Conservation (phyloP, 2,113 vertebrate species). For the Saguinus imperator region DNA sequence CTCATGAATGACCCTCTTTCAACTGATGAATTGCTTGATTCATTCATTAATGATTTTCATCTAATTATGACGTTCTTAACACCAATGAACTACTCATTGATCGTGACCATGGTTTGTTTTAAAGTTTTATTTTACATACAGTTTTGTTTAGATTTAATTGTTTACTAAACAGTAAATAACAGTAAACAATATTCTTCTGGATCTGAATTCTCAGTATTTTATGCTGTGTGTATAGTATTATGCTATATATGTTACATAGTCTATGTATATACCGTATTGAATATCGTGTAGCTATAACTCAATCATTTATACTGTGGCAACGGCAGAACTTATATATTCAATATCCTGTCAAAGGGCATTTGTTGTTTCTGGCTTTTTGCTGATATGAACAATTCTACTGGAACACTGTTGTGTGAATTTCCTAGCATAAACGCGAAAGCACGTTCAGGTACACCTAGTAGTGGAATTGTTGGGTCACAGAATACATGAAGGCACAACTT, state of each 20-base stretch:
- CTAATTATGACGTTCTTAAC: not conserved
- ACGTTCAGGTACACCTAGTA: not conserved
- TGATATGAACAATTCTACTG: not conserved
- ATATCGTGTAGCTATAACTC: not conserved
- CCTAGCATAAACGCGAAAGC: not conserved
- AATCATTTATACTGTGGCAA: not conserved
- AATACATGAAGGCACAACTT: not conserved
- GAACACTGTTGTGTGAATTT: not conserved
- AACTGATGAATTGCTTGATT: not conserved
- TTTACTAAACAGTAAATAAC: not conserved
- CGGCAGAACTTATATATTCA: not conserved
- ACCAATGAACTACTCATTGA: not conserved
- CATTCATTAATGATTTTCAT: not conserved
- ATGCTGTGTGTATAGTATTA: not conserved
- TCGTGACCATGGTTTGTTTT: not conserved
- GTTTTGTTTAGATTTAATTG: not conserved
- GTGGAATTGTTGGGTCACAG: not conserved
- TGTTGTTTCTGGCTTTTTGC: not conserved
- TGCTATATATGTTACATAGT: not conserved
- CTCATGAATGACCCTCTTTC: not conserved
- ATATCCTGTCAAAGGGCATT: not conserved
- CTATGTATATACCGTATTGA: not conserved
- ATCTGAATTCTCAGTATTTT: slow-evolving; percentile 22
- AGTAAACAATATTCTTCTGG: not conserved
- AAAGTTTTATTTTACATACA: not conserved